Base-by-base conservation (phyloP, 1,140 invertebrate species). In the Pygmarrhopalites habei region DNA sequence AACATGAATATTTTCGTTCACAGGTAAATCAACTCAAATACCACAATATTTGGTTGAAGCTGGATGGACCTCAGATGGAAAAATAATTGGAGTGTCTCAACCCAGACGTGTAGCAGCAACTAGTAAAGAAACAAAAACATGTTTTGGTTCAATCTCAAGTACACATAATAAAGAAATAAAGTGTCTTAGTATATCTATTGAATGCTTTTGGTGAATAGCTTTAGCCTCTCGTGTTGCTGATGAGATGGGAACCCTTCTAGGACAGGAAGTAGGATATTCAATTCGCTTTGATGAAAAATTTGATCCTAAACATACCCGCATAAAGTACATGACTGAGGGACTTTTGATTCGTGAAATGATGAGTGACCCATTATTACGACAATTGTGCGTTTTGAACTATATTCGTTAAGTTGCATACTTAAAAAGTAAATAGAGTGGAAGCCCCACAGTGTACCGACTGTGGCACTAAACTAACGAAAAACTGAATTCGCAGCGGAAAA, bases 271-370 rank as follows among this genome's bases (percentile, higher is more conserved):
- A 19, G 96, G 96, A 0, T 98, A 97, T 76, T 82, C 85, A 1
- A 92, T 98, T 63, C 82, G 93, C 30, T 98, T 98, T 78, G 89
- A 95, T 73, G 85, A 93, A 56, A 84, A 84, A 59, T 83, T 80
- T 30, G 82, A 82, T 47, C 67, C 74, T 47, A 75, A 78, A 2
- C 78, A 79, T 2, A 95, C 92, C 1, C 85, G 86, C 69, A 91
- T 98, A 32, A 74, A 92, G 86, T 98, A 89, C 72, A 86, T 98
- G 82, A 98, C 96, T 0, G 95, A 98, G 79, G 96, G 95, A 2
- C 89, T 98, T 68, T 75, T 99, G 12, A 79, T 98, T 5, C 77
- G 92, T 41, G 95, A 98, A 80, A 91, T 98, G 82, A 92, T 98
- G 82, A 82, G 83, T 1, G 95, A 98, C 79, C 95, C 95, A 0